Conservation (phyloP, 1,140 invertebrate species). For the Drosophila bocki region DNA sequence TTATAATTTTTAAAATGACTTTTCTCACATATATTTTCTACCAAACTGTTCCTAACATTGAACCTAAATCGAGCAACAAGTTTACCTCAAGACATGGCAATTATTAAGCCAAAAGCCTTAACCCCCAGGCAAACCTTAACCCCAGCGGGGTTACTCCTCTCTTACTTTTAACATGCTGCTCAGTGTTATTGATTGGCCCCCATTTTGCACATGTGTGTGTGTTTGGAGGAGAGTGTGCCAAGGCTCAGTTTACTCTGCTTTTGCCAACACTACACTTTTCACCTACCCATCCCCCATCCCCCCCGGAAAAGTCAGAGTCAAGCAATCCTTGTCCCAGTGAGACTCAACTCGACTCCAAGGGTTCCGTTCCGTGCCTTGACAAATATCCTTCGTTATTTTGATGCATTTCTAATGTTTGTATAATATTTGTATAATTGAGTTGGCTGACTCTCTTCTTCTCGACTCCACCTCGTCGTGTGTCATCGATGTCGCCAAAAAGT, state of each 20-base stretch:
- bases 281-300: no score
- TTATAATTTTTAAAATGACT: neutral
- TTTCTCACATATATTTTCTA: neutral
- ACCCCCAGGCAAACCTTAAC: conserved; percentile 27
- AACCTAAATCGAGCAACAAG: conserved; percentile 8
- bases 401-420: conserved; percentile 82
- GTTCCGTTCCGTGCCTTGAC: conserved; percentile 55
- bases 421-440: conserved; percentile 82
- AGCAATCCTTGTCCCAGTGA: conserved; percentile 42
- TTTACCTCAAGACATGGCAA: conserved; percentile 2
- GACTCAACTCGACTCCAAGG: conserved; percentile 17
- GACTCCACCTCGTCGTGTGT: conserved; percentile 17
- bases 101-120: conserved; percentile 30
- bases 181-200: conserved; percentile 41
- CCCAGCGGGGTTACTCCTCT: neutral
- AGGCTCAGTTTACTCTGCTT: conserved; percentile 21
- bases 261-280: neutral
- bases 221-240: conserved; percentile 43
- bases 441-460: conserved; percentile 35
- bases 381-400: conserved; percentile 79
- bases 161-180: conserved; percentile 5
- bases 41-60: no score
- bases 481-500: conserved; percentile 68
- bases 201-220: conserved; percentile 12
- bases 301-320: neutral